Conservation (phyloP, 1,140 invertebrate species). For the Chionoecetes opilio region DNA sequence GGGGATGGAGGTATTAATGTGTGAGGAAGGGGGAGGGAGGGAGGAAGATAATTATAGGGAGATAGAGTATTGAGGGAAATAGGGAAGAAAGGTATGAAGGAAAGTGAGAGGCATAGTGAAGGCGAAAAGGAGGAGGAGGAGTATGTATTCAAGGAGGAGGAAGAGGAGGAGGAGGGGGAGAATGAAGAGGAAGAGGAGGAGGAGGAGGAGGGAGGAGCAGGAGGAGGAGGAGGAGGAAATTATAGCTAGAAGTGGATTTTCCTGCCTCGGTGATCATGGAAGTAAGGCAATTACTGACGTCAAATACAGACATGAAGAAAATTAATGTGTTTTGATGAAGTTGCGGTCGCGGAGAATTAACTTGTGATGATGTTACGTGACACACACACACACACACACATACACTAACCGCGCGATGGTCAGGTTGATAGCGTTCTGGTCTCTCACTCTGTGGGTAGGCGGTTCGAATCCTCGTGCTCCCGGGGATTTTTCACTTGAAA, state of each 20-base stretch:
- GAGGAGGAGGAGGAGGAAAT: background rate
- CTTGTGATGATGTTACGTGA: background rate
- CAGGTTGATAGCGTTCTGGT: no score
- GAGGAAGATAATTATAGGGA: no score
- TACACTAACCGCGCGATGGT: no score
- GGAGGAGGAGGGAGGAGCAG: background rate
- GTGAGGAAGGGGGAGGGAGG: background rate
- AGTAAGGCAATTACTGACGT: no score
- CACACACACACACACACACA: constrained; percentile 16
- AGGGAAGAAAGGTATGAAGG: background rate
- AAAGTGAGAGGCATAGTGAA: background rate
- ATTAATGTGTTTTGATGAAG: background rate
- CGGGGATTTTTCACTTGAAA: no score
- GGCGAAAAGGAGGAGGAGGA: background rate
- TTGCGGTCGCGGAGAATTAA: no score
- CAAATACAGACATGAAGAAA: background rate
- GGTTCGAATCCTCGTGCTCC: no score
- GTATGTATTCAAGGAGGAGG: background rate
- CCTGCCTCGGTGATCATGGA: no score
- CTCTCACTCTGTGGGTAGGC: no score
- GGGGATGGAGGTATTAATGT: background rate
- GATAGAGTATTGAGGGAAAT: background rate
- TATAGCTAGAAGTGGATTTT: background rate
- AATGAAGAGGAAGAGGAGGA: background rate
- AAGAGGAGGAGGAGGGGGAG: background rate